A percentile compares a stretch with the other conserved stretches of the same genome.
Conservation (phyloP, 2,888 invertebrate species). For the Priocnemis perturbator region DNA sequence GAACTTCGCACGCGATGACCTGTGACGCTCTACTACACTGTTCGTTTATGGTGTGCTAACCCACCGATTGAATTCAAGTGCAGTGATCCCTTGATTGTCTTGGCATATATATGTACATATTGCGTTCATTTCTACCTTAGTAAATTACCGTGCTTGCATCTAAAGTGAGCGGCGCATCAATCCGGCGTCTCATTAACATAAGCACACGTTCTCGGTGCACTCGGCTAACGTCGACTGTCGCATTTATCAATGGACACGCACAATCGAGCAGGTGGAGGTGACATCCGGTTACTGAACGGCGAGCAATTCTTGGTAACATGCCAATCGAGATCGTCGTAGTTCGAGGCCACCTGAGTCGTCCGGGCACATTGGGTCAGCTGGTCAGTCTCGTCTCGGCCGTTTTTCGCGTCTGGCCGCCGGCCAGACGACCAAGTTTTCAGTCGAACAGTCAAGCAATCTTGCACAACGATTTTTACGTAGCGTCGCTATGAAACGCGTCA, state of each 20-base stretch:
- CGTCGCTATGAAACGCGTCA: too few species aligned
- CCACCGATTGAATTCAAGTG: too few species aligned
- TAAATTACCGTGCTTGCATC: too few species aligned
- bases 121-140: too few species aligned
- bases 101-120: too few species aligned
- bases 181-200: too few species aligned
- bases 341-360: constrained; percentile 50
- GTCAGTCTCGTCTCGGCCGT: constrained; percentile 51
- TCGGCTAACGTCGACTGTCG: constrained; percentile 28
- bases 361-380: constrained; percentile 56
- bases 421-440: constrained; percentile 28
- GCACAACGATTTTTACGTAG: too few species aligned
- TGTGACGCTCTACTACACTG: constrained; percentile 43
- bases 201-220: constrained; percentile 26
- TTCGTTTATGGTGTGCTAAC: too few species aligned
- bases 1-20: constrained; percentile 56
- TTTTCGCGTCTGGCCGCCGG: constrained; percentile 48
- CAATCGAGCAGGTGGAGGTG: constrained; percentile 17
- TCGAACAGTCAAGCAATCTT: constrained; percentile 26
- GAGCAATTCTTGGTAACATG: constrained; percentile 40
- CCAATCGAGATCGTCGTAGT: constrained; percentile 38
- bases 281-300: constrained; percentile 48
- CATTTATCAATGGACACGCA: too few species aligned
- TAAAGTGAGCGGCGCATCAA: too few species aligned
- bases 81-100: too few species aligned